These are phyloP conservation scores for Semnopithecus entellus DNA, from an alignment of 2,113 vertebrate species.

Conservation along the genomic window DNA sequence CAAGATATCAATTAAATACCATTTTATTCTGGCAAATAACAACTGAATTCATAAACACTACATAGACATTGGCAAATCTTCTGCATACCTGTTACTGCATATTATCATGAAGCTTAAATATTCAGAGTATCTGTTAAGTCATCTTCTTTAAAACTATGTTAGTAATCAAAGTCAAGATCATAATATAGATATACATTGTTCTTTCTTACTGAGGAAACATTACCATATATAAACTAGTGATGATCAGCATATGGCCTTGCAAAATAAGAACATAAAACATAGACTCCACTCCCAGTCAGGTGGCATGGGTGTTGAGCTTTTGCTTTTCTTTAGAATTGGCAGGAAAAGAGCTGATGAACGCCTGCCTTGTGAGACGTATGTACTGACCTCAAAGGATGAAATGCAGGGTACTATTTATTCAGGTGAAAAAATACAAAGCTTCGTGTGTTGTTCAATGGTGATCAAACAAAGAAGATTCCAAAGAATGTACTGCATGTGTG, in stretches of 20 bases:
- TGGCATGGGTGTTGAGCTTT: slow-evolving; percentile 42
- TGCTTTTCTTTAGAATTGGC: slow-evolving; percentile 59
- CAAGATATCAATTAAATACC: slow-evolving; percentile 71
- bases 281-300: slow-evolving; percentile 72
- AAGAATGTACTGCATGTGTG: slow-evolving; percentile 90
- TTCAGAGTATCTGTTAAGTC: slow-evolving; percentile 86
- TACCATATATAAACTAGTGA: neutral
- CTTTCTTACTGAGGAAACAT: slow-evolving; percentile 70
- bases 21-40: slow-evolving; percentile 75
- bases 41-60: slow-evolving; percentile 60
- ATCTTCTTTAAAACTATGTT: slow-evolving; percentile 71
- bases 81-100: slow-evolving; percentile 84
- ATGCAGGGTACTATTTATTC: slow-evolving; percentile 91
- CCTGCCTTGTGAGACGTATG: slow-evolving; percentile 73
- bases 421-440: slow-evolving; percentile 94
- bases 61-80: slow-evolving; percentile 75
- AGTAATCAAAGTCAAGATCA: slow-evolving; percentile 75
- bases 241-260: slow-evolving; percentile 75
- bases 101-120: slow-evolving; percentile 87
- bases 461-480: slow-evolving; percentile 91
- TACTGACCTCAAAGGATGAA: slow-evolving; percentile 85
- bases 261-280: slow-evolving; percentile 80
- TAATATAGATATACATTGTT: slow-evolving; percentile 59
- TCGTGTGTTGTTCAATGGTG: slow-evolving; percentile 83
- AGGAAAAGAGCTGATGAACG: slow-evolving; percentile 64